A percentile compares a stretch with the other conserved stretches of the same genome.
These are phyloP conservation scores for Montifringilla adamsi DNA, from an alignment of 2,113 vertebrate species.

Conservation along the genomic window DNA sequence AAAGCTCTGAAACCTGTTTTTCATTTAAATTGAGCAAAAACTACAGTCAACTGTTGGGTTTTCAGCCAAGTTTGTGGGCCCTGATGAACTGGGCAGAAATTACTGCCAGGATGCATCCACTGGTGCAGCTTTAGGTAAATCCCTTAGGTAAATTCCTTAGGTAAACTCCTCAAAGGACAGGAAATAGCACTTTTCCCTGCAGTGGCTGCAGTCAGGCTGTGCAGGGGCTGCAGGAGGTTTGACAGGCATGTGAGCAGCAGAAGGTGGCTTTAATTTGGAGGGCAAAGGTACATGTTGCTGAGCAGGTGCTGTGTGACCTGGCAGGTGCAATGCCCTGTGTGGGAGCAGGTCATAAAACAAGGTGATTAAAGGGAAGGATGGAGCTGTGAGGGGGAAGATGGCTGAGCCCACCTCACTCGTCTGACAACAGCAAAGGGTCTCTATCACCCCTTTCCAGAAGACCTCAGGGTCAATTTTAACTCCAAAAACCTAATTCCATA, in stretches of 20 bases:
- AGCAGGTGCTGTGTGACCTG: neutral
- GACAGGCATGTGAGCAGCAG: neutral
- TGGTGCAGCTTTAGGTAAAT: neutral
- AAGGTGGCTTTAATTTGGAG: neutral
- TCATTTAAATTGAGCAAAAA: neutral
- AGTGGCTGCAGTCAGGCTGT: neutral
- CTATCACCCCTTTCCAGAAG: neutral
- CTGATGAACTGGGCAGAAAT: neutral
- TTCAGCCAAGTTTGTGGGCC: neutral
- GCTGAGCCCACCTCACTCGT: accelerated
- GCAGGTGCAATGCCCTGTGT: neutral
- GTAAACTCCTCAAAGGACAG: neutral
- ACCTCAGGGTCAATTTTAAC: neutral
- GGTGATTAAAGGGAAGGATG: neutral
- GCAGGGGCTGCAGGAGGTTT: neutral
- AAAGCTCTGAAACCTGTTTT: neutral
- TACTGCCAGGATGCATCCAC: neutral
- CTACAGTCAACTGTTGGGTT: neutral
- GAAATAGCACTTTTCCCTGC: neutral
- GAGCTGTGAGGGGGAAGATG: neutral
- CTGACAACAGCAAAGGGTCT: neutral
- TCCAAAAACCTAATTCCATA: neutral
- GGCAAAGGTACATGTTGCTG: neutral
- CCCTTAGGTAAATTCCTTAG: neutral
- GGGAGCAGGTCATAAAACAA: neutral